These are phyloP conservation scores for Micronycteris hirsuta DNA, from an alignment of 2,113 vertebrate genomes.

Conservation along the genomic window DNA sequence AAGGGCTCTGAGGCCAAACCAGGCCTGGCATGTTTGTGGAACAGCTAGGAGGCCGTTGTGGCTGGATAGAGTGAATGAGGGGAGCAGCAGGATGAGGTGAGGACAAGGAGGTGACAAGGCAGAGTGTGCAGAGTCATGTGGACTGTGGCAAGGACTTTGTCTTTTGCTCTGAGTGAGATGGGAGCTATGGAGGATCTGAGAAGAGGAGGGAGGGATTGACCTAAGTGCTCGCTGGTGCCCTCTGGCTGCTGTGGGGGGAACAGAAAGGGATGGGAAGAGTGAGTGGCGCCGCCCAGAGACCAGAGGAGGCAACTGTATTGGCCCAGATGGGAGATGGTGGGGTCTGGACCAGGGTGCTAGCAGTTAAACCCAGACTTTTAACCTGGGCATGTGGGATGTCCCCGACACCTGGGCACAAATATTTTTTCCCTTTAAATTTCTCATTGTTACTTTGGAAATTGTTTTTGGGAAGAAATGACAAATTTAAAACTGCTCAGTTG, in stretches of 20 bases:
- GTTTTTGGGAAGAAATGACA: background rate
- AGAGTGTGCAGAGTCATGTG: background rate
- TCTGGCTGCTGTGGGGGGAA: background rate
- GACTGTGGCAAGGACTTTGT: too few relatives aligned
- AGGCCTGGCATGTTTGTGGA: background rate
- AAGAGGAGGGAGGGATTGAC: background rate
- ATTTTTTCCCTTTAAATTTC: background rate
- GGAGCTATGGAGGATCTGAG: background rate
- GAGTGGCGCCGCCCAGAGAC: background rate
- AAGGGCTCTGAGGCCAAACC: background rate
- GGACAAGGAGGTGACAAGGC: background rate
- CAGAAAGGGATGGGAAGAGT: background rate
- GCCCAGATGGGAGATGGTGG: background rate
- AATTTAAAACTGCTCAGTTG: background rate
- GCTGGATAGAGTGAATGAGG: background rate
- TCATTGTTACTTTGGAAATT: background rate
- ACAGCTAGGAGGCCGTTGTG: background rate
- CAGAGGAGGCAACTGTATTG: background rate
- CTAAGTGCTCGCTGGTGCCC: background rate
- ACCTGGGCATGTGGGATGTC: background rate
- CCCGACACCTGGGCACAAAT: background rate
- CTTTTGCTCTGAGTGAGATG: background rate
- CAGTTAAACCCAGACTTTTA: background rate
- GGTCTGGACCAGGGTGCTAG: background rate
- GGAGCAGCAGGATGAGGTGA: background rate